A percentile compares a stretch with the other conserved stretches of the same genome.
These are phyloP conservation scores for Hypomesus transpacificus DNA, from an alignment of 2,113 vertebrate genomes.

Conservation along the genomic window DNA sequence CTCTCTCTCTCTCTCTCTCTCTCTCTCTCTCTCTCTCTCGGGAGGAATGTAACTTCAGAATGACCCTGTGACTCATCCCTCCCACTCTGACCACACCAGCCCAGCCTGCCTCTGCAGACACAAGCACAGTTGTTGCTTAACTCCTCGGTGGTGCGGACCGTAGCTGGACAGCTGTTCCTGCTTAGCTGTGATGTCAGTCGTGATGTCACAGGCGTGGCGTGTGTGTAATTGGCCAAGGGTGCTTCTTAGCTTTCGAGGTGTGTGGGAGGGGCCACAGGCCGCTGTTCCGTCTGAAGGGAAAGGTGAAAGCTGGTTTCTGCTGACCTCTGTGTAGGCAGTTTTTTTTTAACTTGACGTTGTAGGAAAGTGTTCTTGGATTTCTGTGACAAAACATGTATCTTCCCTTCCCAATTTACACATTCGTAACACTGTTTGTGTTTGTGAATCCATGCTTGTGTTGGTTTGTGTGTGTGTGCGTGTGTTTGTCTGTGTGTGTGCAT, in stretches of 20 bases:
- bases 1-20: conserved; percentile 12
- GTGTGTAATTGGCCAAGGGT: conserved; percentile 54
- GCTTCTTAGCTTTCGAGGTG: conserved; percentile 9
- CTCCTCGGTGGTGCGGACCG: conserved; percentile 47
- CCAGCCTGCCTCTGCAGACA: conserved; percentile 22
- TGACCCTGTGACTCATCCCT: conserved; percentile 68
- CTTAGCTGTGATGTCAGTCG: conserved; percentile 59
- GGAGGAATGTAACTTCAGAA: conserved; percentile 53
- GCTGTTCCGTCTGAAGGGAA: background rate
- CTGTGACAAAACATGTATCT: too few species aligned
- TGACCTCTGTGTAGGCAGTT: too few species aligned
- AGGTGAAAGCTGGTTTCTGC: too few species aligned
- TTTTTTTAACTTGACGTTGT: too few species aligned
- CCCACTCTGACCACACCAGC: conserved; percentile 62
- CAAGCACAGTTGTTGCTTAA: conserved; percentile 44
- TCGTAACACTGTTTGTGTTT: conserved; percentile 24
- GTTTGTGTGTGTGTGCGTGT: background rate
- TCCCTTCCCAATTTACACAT: too few species aligned
- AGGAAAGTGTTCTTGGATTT: too few species aligned
- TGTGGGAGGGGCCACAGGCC: background rate
- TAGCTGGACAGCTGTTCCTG: conserved; percentile 57
- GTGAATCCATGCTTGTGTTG: background rate
- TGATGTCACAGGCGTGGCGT: conserved; percentile 57
- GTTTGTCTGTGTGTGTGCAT: background rate
- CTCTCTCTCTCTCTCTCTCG: conserved; percentile 27